Evolutionary conservation across 2,888 invertebrate species (phyloP), one percentile per base, ranked within the genome.

Genomic region (Leistus spinibarbis): DNA sequence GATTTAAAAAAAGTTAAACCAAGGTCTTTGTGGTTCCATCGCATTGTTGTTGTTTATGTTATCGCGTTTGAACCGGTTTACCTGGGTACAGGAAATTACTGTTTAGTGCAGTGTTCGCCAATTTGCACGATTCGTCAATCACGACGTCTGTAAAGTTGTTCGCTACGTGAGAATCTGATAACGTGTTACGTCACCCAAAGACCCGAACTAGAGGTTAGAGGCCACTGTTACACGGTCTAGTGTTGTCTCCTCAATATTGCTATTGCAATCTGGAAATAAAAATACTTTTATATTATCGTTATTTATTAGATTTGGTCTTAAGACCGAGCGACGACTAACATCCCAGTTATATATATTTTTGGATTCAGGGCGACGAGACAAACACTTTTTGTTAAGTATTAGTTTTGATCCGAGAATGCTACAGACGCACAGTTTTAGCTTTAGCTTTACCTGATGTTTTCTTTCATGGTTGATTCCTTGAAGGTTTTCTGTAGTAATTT

Each of bases 151-250:
- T 40, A 40, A 10, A 40, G 10, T 40, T n/a, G n/a, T n/a, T n/a
- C n/a, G n/a, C n/a, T 54, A 54, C 72, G 72, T 65, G 65, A 40
- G 54, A 40, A 57, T 72, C 72, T 60, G 19, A 60, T 60, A 22
- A 16, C n/a, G 60, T 22, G 40, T 57, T 66, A 66, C 72, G 57
- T 72, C 27, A 72, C 5, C 7, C n/a, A 20, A n/a, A 40, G 19
- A 20, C 60, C 17, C 20, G 10, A 60, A 22, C 65, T 66, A 54
- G 57, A 65, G 65, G 72, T 72, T 22, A 72, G 57, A 64, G 72
- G 72, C 66, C 72, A 66, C 57, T 72, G 66, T 72, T 72, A 66
- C 72, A 72, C 40, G 66, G 20, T 60, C 10, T 60, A 19, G 40
- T n/a, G n/a, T n/a, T n/a, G n/a, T n/a, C n/a, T n/a, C n/a, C n/a